Base-by-base conservation (phyloP, 2,888 invertebrate species). In the Proisotoma minuta region DNA sequence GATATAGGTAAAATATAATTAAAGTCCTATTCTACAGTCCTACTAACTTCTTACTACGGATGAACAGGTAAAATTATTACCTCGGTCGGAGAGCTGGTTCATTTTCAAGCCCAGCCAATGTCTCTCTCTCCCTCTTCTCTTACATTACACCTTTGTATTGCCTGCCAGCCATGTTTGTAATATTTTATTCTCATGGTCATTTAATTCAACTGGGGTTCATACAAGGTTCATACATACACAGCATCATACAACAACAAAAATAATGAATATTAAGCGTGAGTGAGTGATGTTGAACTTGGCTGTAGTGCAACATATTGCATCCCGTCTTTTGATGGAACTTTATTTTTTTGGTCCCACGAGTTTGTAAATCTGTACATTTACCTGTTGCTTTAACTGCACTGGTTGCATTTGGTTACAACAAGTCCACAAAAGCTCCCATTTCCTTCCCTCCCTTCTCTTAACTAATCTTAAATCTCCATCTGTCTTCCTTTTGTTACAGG, bases 391-490 rank as follows among this genome's bases (percentile, higher is more conserved):
- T 43, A 15, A 34, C 34, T 43, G 43, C 43, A 43, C 10, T 43
- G 43, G 43, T 12, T 43, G 10, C 43, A 43, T n/a, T n/a, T n/a
- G n/a, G n/a, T n/a, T n/a, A n/a, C n/a, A n/a, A n/a, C n/a, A n/a
- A n/a, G n/a, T n/a, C n/a, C n/a, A n/a, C n/a, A n/a, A 26, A 56
- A 56, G 29, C 40, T 56, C 40, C 43, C 47, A 47, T 56, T 56
- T 56, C 56, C 56, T 28, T 52, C 47, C 40, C 34, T 56, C 40
- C 34, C 34, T 54, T 28, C 40, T 22, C 28, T 20, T 5, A 43
- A 43, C 43, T 43, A 56, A 56, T 56, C 43, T 56, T 15, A 23
- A 40, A 56, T 56, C 43, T 29, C 56, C 56, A 56, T 56, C 56
- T 56, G 56, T 56, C 56, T 43, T 56, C 56, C 56, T 29, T 43